These are phyloP conservation scores for Peromyscus melanophrys DNA, from an alignment of 2,797 vertebrate genomes.

Conservation along the genomic window DNA sequence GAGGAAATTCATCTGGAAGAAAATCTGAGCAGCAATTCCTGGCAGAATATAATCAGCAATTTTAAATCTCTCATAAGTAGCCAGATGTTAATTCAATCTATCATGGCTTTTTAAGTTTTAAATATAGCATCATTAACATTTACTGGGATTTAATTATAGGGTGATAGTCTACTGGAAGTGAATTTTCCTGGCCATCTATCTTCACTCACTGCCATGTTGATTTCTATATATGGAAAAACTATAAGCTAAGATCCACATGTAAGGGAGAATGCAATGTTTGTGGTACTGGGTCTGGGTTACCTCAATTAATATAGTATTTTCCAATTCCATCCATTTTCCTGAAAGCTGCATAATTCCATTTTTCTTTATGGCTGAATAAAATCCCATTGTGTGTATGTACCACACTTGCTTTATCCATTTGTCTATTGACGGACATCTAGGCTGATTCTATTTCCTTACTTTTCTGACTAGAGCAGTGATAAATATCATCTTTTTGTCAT, in stretches of 20 bases:
- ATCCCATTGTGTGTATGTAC: neutral
- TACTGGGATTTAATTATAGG: constrained; percentile 3
- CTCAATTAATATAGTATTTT: neutral
- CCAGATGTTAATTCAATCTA: constrained; percentile 16
- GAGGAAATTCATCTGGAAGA: neutral
- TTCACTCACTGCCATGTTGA: neutral
- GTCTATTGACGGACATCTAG: neutral
- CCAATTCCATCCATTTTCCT: neutral
- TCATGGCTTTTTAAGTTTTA: constrained; percentile 13
- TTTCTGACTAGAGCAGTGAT: neutral
- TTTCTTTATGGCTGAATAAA: neutral
- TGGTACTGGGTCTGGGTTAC: neutral
- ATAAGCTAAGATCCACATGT: neutral
- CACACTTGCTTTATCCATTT: neutral
- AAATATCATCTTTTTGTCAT: neutral
- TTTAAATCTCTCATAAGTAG: neutral
- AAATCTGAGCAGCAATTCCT: neutral
- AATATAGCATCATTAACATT: constrained; percentile 34
- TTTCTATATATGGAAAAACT: neutral
- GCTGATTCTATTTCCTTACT: neutral
- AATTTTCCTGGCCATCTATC: neutral
- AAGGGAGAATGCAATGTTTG: neutral
- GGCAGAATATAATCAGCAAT: neutral
- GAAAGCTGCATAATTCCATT: neutral
- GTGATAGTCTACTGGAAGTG: neutral